These are phyloP conservation scores for Otolemur crassicaudatus DNA, from an alignment of 2,797 vertebrate species.

Conservation along the genomic window DNA sequence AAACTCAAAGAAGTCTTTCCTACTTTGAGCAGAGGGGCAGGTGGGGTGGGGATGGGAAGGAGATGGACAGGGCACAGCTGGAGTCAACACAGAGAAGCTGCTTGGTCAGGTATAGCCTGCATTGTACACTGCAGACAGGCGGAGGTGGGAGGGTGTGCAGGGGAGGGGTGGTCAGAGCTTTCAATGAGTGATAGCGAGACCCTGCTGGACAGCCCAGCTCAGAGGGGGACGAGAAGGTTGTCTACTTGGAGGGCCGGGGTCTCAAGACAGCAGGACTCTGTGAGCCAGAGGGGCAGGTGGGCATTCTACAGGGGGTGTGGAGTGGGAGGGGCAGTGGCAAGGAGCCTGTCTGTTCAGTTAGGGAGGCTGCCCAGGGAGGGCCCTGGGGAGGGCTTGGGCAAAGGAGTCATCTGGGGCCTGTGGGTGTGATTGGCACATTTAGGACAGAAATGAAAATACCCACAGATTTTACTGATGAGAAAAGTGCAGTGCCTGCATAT, in stretches of 20 bases:
- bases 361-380: background rate
- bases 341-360: background rate
- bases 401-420: background rate
- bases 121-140: background rate
- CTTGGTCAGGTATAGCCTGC: background rate
- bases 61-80: too few relatives aligned
- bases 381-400: background rate
- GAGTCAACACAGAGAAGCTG: background rate
- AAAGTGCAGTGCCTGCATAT: background rate
- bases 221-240: background rate
- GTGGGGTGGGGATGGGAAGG: background rate
- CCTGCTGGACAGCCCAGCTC: background rate
- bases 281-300: background rate
- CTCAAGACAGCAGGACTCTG: background rate
- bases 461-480: rapidly evolving
- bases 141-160: too few relatives aligned
- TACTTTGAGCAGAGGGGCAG: too few relatives aligned
- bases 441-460: background rate
- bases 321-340: background rate
- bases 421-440: background rate
- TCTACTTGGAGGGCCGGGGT: background rate
- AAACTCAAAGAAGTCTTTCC: background rate
- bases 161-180: background rate
- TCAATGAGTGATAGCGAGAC: background rate
- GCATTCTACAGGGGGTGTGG: background rate